Conservation (phyloP, 2,888 invertebrate genomes). For the Laothoe populi region DNA sequence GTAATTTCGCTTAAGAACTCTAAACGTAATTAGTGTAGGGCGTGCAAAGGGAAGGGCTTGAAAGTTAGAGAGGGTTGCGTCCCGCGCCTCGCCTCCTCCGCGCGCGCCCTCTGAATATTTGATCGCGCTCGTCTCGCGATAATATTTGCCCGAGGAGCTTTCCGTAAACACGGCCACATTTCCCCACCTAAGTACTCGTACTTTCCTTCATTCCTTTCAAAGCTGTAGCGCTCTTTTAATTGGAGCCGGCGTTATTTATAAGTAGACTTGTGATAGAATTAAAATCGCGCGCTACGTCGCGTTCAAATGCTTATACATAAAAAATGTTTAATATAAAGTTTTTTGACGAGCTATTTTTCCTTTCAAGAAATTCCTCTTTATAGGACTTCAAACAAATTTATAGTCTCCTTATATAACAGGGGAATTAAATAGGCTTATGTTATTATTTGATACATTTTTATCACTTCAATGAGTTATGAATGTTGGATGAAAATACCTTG, state of each 20-base stretch:
- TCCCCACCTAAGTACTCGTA: conserved; percentile 76
- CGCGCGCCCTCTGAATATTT: conserved; percentile 82
- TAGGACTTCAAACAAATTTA: conserved; percentile 74
- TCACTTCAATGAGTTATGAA: conserved; percentile 36
- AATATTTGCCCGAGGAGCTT: conserved; percentile 83
- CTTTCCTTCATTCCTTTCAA: conserved; percentile 76
- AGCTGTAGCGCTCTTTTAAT: conserved; percentile 81
- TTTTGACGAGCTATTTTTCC: conserved; percentile 70
- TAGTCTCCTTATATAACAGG: conserved; percentile 54
- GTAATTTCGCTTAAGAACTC: conserved; percentile 89
- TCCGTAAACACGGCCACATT: conserved; percentile 81
- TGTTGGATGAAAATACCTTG: background rate
- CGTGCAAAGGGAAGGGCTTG: conserved; percentile 86
- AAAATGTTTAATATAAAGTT: conserved; percentile 75
- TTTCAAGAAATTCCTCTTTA: conserved; percentile 69
- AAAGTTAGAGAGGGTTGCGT: conserved; percentile 86
- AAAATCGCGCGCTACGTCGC: conserved; percentile 78
- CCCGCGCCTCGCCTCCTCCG: conserved; percentile 71
- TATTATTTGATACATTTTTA: conserved; percentile 47
- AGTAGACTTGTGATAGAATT: conserved; percentile 82
- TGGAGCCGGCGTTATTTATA: conserved; percentile 77
- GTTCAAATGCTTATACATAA: conserved; percentile 64
- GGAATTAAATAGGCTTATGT: conserved; percentile 53
- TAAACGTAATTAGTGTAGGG: conserved; percentile 89
- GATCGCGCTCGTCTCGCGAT: conserved; percentile 83